Percentiles rank a stretch among this genome's conserved stretches.
Evolutionary conservation across 2,888 invertebrate species (phyloP).

Genomic region (Drosophila tripunctata): DNA sequence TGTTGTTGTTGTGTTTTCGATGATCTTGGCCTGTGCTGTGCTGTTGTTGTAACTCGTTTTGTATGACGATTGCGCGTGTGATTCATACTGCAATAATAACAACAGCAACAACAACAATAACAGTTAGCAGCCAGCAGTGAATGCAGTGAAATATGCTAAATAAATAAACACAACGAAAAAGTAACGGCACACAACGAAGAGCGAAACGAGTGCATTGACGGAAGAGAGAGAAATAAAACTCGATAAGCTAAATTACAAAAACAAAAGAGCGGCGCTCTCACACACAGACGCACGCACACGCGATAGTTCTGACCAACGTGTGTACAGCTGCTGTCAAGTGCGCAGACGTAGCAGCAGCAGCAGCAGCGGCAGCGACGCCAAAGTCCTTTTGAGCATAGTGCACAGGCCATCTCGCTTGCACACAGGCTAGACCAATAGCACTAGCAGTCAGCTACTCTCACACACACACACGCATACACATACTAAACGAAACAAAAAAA

Average conservation of each 20-base stretch:
- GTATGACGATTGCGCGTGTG: constrained; percentile 59
- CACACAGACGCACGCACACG: constrained; percentile 27
- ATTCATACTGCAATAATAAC: constrained; percentile 61
- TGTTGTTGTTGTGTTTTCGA: constrained; percentile 59
- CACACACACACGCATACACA: constrained; percentile 1
- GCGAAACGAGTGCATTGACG: constrained; percentile 29
- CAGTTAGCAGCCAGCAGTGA: constrained; percentile 28
- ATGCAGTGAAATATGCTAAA: constrained; percentile 58
- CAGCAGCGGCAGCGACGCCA: constrained; percentile 27
- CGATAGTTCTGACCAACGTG: constrained; percentile 36
- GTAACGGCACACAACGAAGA: constrained; percentile 12
- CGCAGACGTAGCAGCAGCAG: constrained; percentile 47
- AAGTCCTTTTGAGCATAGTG: constrained; percentile 57
- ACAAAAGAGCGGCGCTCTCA: constrained; percentile 25
- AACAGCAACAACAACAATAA: constrained; percentile 32
- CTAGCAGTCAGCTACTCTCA: constrained; percentile 20
- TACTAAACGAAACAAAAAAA: neutral
- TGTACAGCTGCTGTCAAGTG: constrained; percentile 75
- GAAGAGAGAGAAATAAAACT: constrained; percentile 42
- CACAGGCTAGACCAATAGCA: constrained; percentile 50
- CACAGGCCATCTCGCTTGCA: constrained; percentile 56
- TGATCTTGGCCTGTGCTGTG: constrained; percentile 70
- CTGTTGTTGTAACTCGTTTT: constrained; percentile 68
- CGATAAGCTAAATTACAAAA: constrained; percentile 38
- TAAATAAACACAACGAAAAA: constrained; percentile 49